Base-by-base conservation (phyloP, 1,140 invertebrate genomes). In the Drosophila mayri region DNA sequence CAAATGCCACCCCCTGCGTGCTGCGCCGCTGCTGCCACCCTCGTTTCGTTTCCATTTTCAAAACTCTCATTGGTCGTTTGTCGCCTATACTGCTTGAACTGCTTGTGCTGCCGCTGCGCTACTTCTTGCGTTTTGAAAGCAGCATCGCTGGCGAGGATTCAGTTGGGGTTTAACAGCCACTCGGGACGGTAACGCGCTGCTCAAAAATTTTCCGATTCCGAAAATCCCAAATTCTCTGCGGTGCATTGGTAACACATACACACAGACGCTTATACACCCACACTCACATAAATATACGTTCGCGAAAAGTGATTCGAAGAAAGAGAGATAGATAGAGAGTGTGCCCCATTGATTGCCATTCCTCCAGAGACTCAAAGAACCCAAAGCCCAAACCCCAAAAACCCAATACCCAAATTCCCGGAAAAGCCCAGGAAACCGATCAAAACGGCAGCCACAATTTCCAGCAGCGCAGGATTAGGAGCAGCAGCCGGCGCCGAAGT, bases 121-220 rank as follows among this genome's bases (percentile, higher is more conserved):
- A 61, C 65, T 55, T 20, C 63, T 44, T 57, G 43, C 52, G 63
- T 40, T 40, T 63, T 37, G 46, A 44, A 43, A 75, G 80, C 71
- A 79, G 61, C 79, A 52, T 80, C 82, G 67, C 67, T 66, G 75
- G 80, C 79, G 81, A 81, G 84, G 84, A 87, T 93, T 93, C 92
- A 93, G 92, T 93, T 92, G 92, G 92, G 92, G 92, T 93, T 93
- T 93, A 82, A 92, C 91, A 91, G 92, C 75, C 92, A 93, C 92
- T 92, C 92, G 92, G 92, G 92, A 93, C 91, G 88, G 91, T 90
- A 91, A 75, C 81, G 85, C 75, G 81, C 66, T 90, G 91, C 91
- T 92, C 85, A 79, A 92, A 91, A 90, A 82, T 86, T 86, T 90
- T 90, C 72, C 81, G 81, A 92, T 90, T 90, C 72, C 81, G 81